Percentiles rank a stretch among this genome's conserved stretches.
These are phyloP conservation scores for Ferdinandea cuprea DNA, from an alignment of 2,888 invertebrate species.

Conservation along the genomic window DNA sequence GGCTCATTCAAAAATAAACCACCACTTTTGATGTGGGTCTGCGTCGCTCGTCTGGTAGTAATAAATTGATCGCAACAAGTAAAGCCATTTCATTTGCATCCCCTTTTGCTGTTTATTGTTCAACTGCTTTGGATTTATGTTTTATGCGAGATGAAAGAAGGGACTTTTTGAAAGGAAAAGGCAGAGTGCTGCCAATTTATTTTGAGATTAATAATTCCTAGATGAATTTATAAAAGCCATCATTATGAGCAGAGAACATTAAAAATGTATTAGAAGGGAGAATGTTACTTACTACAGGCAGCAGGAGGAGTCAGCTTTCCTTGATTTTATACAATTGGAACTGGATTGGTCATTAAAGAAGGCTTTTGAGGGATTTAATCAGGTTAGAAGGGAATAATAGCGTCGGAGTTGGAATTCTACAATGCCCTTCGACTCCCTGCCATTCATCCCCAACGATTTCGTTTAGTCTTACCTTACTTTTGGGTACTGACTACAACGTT, in stretches of 20 bases:
- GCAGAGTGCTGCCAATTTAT: conserved; percentile 26
- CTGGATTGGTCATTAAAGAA: too few species aligned
- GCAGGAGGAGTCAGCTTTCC: background rate
- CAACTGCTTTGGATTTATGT: background rate
- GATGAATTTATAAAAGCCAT: background rate
- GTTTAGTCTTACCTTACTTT: too few species aligned
- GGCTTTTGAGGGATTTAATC: too few species aligned
- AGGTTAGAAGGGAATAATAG: too few species aligned
- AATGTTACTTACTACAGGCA: background rate
- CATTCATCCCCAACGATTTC: too few species aligned
- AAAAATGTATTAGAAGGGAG: background rate
- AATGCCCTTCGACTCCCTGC: too few species aligned
- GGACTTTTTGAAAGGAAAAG: background rate
- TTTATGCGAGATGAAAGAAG: background rate
- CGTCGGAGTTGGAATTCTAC: too few species aligned
- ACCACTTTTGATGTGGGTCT: conserved; percentile 31
- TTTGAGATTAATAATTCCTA: conserved; percentile 13
- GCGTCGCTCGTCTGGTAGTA: too few species aligned
- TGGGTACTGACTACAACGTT: too few species aligned
- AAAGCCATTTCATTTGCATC: conserved; percentile 19
- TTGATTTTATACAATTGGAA: background rate
- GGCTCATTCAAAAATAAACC: conserved; percentile 28
- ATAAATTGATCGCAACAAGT: conserved; percentile 57
- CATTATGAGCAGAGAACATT: background rate
- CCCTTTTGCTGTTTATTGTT: conserved; percentile 14